These are phyloP conservation scores for Drosophila neotestacea DNA, from an alignment of 2,888 invertebrate genomes.

Conservation along the genomic window DNA sequence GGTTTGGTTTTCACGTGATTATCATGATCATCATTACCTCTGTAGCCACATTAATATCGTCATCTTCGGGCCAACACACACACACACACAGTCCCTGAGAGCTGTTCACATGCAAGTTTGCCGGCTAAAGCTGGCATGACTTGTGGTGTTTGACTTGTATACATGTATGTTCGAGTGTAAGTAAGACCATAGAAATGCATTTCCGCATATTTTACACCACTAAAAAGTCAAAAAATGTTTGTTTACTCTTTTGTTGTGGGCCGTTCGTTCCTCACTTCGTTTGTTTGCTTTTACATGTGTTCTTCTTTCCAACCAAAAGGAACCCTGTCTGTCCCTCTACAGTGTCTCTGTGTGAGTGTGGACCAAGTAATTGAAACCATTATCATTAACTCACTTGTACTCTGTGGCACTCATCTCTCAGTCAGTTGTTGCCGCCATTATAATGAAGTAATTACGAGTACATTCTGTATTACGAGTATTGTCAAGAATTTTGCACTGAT, in stretches of 20 bases:
- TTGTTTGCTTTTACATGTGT: slow-evolving; percentile 25
- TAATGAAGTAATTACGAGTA: slow-evolving; percentile 78
- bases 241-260: slow-evolving; percentile 75
- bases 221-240: slow-evolving; percentile 78
- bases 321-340: background rate
- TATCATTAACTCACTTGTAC: slow-evolving; percentile 71
- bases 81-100: slow-evolving; percentile 34
- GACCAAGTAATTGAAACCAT: slow-evolving; percentile 73
- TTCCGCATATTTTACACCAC: slow-evolving; percentile 82
- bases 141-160: slow-evolving; percentile 70
- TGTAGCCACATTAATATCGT: slow-evolving; percentile 80
- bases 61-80: slow-evolving; percentile 74
- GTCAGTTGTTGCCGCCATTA: slow-evolving; percentile 66
- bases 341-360: background rate
- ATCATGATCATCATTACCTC: slow-evolving; percentile 78
- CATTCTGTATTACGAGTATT: slow-evolving; percentile 44
- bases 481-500: slow-evolving; percentile 66
- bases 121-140: slow-evolving; percentile 68
- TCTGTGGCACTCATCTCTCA: slow-evolving; percentile 35
- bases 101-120: slow-evolving; percentile 71
- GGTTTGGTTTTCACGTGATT: slow-evolving; percentile 79
- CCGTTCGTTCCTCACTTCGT: slow-evolving; percentile 37
- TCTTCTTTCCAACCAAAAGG: slow-evolving; percentile 7
- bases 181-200: slow-evolving; percentile 80
- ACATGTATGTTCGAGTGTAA: slow-evolving; percentile 43